Conservation (phyloP, 2,797 vertebrate species). For the Microctenopoma lineatum region DNA sequence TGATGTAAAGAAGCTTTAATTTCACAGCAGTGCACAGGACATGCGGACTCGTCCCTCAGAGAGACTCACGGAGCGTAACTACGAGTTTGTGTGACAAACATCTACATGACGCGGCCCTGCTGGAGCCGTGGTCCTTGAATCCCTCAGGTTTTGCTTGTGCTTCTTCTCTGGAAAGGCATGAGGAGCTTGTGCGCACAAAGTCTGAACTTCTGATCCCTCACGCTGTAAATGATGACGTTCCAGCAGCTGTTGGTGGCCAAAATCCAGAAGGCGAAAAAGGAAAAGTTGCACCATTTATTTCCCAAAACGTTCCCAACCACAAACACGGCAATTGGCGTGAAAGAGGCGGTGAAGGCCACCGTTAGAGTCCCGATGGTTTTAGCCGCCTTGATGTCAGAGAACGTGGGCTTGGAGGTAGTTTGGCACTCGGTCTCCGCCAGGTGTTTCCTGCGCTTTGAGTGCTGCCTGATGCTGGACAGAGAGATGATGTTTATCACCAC, state of each 20-base stretch:
- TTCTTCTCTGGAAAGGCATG: conserved; percentile 47
- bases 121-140: neutral
- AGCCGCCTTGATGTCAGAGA: conserved; percentile 87
- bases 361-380: conserved; percentile 85
- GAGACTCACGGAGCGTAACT: conserved; percentile 5
- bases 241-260: conserved; percentile 85
- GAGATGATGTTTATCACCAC: conserved; percentile 83
- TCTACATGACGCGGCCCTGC: neutral
- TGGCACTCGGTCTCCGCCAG: conserved; percentile 75
- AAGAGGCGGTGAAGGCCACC: conserved; percentile 83
- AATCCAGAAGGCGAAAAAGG: conserved; percentile 88
- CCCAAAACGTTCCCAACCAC: conserved; percentile 86
- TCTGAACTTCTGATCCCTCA: conserved; percentile 85
- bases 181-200: conserved; percentile 81
- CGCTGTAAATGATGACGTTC: conserved; percentile 86
- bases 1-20: conserved; percentile 13
- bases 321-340: conserved; percentile 86
- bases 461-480: conserved; percentile 82
- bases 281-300: conserved; percentile 86
- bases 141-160: conserved; percentile 33
- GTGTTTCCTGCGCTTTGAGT: conserved; percentile 80
- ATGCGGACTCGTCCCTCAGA: conserved; percentile 41
- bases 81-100: conserved; percentile 23
- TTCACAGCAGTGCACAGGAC: conserved; percentile 42
- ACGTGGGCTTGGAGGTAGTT: conserved; percentile 75